Evolutionary conservation across 2,113 vertebrate species (phyloP).

Genomic region (Zosterops hypoxanthus): DNA sequence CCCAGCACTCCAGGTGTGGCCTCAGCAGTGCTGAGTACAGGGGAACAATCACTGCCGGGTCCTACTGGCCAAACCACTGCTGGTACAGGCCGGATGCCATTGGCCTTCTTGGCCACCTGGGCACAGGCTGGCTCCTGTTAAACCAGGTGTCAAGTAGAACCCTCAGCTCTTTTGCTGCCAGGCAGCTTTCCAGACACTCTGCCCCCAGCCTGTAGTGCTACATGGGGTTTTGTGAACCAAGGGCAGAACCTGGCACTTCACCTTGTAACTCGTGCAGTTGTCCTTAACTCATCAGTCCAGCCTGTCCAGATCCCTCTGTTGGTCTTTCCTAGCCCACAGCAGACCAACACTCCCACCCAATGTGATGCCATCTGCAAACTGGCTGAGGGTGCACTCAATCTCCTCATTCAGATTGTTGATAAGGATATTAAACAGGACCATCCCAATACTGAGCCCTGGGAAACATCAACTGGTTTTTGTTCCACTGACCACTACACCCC

Average conservation of each 20-base stretch:
- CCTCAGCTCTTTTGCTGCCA: not conserved
- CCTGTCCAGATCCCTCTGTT: not conserved
- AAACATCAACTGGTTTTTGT: not conserved
- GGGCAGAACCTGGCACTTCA: not conserved
- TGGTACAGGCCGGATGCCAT: not conserved
- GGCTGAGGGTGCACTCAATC: not conserved
- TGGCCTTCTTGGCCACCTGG: not conserved
- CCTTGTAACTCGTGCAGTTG: not conserved
- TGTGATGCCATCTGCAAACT: not conserved
- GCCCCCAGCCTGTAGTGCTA: not conserved
- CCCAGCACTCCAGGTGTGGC: not conserved
- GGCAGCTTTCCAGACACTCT: not conserved
- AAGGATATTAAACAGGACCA: not conserved
- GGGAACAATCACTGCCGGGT: not conserved
- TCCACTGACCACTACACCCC: not conserved
- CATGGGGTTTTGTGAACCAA: not conserved
- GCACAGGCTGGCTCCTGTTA: not conserved
- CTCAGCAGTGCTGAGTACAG: accelerated
- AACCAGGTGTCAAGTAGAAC: not conserved
- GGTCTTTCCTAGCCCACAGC: not conserved
- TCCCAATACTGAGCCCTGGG: not conserved
- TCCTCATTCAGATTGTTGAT: not conserved
- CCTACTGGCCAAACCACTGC: not conserved
- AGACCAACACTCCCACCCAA: not conserved
- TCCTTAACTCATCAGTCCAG: not conserved